Base-by-base conservation (phyloP, 2,113 vertebrate species). In the Corydoras sp. region DNA sequence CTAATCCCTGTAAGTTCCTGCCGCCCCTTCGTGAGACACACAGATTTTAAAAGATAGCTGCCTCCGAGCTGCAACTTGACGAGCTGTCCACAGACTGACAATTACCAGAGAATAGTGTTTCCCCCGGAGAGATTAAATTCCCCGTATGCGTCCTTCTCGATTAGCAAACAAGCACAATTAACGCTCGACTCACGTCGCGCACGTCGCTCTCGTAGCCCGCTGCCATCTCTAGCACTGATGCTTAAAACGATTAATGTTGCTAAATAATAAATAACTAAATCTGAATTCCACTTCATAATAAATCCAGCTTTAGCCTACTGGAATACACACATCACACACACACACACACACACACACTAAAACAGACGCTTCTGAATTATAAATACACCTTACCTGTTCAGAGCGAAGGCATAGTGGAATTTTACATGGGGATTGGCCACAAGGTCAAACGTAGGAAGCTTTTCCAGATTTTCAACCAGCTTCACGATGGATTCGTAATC, bases 401-500 rank as follows among this genome's bases (percentile, higher is more conserved):
- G 86, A 0, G 96, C 97, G 85, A 99, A 99, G 0, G 95, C 96
- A 14, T 98, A 96, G 86, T 99, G 96, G 83, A 99, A 90, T 85
- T 96, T 96, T 83, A 99, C 94, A 15, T 98, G 95, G 51, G 92
- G 93, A 81, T 97, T 93, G 12, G 91, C 91, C 81, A 95, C 88
- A 76, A 93, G 90, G 85, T 99, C 96, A 84, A 97, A 99, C 71
- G 97, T 99, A 4, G 97, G 97, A 12, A 99, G 89, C 78, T 94
- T 97, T 85, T 97, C 93, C 86, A 99, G 86, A 13, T 95, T 94
- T 84, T 98, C 95, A 73, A 98, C 95, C 83, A 99, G 85, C 82
- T 94, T 95, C 87, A 99, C 94, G 53, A 99, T 91, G 58, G 97
- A 93, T 84, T 98, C 94, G 0, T 97, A 99, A 86, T 99, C 97